Evolutionary conservation across 2,797 vertebrate genomes (phyloP), one percentile per base, ranked within the genome.

Genomic region (Acridotheres tristis): DNA sequence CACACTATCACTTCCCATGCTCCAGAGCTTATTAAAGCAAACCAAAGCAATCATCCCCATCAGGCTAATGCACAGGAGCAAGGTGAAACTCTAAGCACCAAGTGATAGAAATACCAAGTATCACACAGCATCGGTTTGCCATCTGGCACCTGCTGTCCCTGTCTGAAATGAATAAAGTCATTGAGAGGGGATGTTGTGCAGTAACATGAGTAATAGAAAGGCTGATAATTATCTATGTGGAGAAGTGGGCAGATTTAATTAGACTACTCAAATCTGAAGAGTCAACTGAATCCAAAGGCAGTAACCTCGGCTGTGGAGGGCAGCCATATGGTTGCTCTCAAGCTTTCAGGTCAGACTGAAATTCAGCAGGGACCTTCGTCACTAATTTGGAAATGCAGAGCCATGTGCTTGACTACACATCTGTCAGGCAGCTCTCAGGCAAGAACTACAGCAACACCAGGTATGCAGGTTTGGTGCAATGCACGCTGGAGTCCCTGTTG

Each of bases 121-220:
- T 95, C 95, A 75, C 75, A 69, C 67, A 88, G 91, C 89, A 93
- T 93, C 71, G 1, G 80, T 96, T 96, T 97, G 94, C 97, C 94
- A 97, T 96, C 97, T 97, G 98, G 97, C 97, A 98, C 97, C 96
- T 97, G 96, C 97, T 95, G 89, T 93, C 92, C 90, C 93, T 93
- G 85, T 73, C 82, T 96, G 90, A 97, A 96, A 97, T 91, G 89
- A 95, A 96, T 97, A 91, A 96, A 97, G 96, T 95, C 88, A 94
- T 96, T 26, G 17, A 97, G 95, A 97, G 45, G 77, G 72, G 79
- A 94, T 93, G 90, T 89, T 94, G 78, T 69, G 72, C 53, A 0
- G 95, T 97, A 98, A 98, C 94, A 95, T 63, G 96, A 98, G 97
- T 95, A 97, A 94, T 80, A 76, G 61, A 96, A 97, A 96, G 92